Conservation (phyloP, 2,797 vertebrate genomes). For the Enteromius viviparus region DNA sequence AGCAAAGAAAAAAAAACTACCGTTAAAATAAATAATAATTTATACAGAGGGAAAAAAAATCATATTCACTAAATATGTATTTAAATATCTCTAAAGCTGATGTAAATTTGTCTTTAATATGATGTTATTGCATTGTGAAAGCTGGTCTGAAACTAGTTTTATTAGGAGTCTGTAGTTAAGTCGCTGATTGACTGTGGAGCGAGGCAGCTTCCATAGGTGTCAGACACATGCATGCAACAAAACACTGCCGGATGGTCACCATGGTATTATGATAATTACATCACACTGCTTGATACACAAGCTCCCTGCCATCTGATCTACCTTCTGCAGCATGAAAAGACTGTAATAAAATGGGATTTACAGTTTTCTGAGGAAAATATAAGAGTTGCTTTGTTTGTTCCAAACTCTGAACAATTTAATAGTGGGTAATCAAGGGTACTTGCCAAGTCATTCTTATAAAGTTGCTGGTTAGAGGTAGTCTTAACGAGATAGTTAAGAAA, state of each 20-base stretch:
- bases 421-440: background rate
- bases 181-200: background rate
- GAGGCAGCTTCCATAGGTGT: slow-evolving; percentile 6
- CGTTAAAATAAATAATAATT: background rate
- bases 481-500: background rate
- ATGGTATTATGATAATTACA: slow-evolving; percentile 32
- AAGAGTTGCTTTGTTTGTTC: background rate
- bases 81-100: background rate
- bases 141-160: slow-evolving; percentile 2
- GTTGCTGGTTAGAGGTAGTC: background rate
- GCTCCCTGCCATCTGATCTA: slow-evolving; percentile 20
- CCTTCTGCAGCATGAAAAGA: background rate
- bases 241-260: slow-evolving; percentile 20
- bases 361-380: background rate
- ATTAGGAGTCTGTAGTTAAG: background rate
- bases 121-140: background rate
- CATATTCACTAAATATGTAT: background rate
- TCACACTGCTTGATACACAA: slow-evolving; percentile 8
- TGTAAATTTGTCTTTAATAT: background rate
- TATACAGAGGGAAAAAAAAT: background rate
- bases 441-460: background rate
- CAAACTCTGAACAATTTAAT: background rate
- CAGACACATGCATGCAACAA: slow-evolving; percentile 15
- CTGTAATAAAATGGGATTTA: background rate
- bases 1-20: background rate